Base-by-base conservation (phyloP, 2,888 invertebrate genomes). In the Lasioglossum zephyrum region DNA sequence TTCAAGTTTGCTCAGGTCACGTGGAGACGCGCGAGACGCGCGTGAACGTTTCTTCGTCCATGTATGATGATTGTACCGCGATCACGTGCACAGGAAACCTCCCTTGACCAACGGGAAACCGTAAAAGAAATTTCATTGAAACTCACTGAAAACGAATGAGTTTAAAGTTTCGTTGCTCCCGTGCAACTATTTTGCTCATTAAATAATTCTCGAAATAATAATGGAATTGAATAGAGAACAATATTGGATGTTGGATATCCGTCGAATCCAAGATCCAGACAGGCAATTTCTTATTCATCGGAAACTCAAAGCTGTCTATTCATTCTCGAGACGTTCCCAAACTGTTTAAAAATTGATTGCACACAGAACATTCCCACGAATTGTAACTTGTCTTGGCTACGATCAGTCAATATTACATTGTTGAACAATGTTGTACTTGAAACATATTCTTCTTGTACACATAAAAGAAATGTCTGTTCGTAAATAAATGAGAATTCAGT, bases 21-120 rank as follows among this genome's bases (percentile, higher is more conserved):
- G 86, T 86, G 85, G 73, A 49, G 4, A 16, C 9, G 26, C 85
- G 66, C 72, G 73, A 80, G 74, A 70, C 76, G 11, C 76, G 11
- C 5, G 9, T 39, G 22, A 77, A 18, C 36, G 57, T 76, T 76
- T 84, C 73, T 31, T 57, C 41, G n/a, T 31, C 2, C 16, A 18
- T 6, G 57, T 49, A 49, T 22, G 9, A 49, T 44, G 74, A 47
- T 77, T 31, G 16, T 36, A 63, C 31, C n/a, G 36, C 1, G 18
- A 8, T 66, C 66, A 36, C 66, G 66, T 36, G 66, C 22, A 53
- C 53, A 16, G 13, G 47, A 18, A 16, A 47, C 18, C 18, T 49
- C 18, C 5, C 16, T 49, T 49, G 47, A 49, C 18, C 47, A 49
- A 18, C 49, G 53, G 8, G 53, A 53, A 53, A 53, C 2, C 53